Evolutionary conservation across 2,113 vertebrate species (phyloP), one percentile per base, ranked within the genome.

Genomic region (Ploceus nigricollis): DNA sequence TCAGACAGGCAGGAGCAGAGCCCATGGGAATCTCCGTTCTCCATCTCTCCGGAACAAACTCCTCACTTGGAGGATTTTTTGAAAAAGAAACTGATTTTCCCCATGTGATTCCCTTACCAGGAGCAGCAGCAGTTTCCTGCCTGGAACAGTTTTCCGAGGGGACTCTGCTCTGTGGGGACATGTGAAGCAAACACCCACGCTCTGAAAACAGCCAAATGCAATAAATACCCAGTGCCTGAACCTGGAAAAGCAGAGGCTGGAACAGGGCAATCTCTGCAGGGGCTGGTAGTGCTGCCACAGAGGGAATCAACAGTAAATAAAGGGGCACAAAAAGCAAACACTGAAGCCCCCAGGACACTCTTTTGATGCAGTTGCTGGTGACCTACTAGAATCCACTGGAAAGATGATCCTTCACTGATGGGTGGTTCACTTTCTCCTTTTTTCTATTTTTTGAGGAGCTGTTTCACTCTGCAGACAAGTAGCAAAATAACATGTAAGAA

Each of bases 221-320:
- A 42, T 37, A 63, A 28, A 61, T 39, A 63, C 25, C 71, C 77
- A n/a, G n/a, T 7, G 9, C 71, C 69, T 7, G 10, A 66, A 40
- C 79, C 68, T 57, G 93, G 81, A 85, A 71, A 53, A 82, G 53
- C 87, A 66, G 91, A 91, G 70, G 51, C 90, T 70, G 87, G 92
- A 91, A 85, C 73, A 44, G 77, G 68, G 39, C 4, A 16, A 6
- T 90, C 57, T 86, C 92, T 70, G 68, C 70, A n/a, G 76, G 39
- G 53, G 31, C 80, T 51, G 66, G 22, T 24, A 20, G 33, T 64
- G 42, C 57, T 64, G 50, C 88, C 47, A 8, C 63, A 22, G 30
- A 53, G 70, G 66, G 68, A 54, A 73, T 47, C 47, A 21, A 2
- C 2, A 5, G 17, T 72, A 87, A 85, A 89, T 82, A 72, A 61